These are phyloP conservation scores for Drosophila macrospina DNA, from an alignment of 2,888 invertebrate species.

Conservation along the genomic window DNA sequence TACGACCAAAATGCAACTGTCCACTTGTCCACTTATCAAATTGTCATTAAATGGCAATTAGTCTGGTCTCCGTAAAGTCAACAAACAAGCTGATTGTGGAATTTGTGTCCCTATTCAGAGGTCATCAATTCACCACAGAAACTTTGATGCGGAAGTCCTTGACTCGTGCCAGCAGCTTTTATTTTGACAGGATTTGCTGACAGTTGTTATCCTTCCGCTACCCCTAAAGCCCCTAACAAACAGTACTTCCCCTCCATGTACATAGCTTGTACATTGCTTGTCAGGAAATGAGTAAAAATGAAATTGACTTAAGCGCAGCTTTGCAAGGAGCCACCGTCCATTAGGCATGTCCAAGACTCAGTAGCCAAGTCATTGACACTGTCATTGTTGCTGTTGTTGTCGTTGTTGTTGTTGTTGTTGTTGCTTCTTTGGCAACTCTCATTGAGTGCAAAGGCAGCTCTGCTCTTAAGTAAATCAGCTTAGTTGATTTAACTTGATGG, in stretches of 20 bases:
- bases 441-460: constrained; percentile 59
- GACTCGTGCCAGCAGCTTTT: constrained; percentile 25
- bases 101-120: constrained; percentile 31
- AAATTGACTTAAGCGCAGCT: constrained; percentile 73
- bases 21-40: constrained; percentile 61
- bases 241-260: neutral
- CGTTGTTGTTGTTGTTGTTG: constrained; percentile 16
- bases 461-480: constrained; percentile 70
- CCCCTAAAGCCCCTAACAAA: neutral
- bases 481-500: constrained; percentile 43
- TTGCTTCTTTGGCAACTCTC: constrained; percentile 40
- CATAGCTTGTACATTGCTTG: neutral
- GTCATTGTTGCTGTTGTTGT: constrained; percentile 21
- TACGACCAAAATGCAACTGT: constrained; percentile 26
- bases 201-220: constrained; percentile 24
- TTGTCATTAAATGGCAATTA: constrained; percentile 76
- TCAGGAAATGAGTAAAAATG: constrained; percentile 58
- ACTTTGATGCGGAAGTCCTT: constrained; percentile 78
- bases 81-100: constrained; percentile 50
- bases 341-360: constrained; percentile 40
- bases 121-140: constrained; percentile 46
- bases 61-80: constrained; percentile 39
- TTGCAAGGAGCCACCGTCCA: constrained; percentile 38
- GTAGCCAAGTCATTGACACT: constrained; percentile 66
- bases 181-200: constrained; percentile 16